Percentiles rank a stretch among this genome's conserved stretches.
Evolutionary conservation across 2,888 invertebrate genomes (phyloP).

Genomic region (Parnassius mnemosyne): DNA sequence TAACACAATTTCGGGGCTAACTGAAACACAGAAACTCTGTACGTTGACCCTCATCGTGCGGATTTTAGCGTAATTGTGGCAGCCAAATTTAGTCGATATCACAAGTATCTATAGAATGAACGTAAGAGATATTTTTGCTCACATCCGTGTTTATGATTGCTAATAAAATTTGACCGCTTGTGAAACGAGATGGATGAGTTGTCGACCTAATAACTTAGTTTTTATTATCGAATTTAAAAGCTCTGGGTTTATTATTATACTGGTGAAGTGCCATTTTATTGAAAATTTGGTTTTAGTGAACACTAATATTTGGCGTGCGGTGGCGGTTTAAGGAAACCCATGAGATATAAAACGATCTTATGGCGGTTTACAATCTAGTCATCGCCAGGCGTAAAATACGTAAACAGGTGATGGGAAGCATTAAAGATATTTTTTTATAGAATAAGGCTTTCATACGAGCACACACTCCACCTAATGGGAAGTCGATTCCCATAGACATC

Average conservation of each 20-base stretch:
- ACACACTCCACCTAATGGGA: too few species aligned
- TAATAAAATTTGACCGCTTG: slow-evolving; percentile 15
- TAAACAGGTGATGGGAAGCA: too few species aligned
- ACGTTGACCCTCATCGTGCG: slow-evolving; percentile 31
- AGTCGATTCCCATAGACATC: too few species aligned
- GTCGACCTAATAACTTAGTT: slow-evolving; percentile 24
- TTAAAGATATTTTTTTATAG: too few species aligned
- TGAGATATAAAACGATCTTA: too few species aligned
- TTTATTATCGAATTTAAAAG: slow-evolving; percentile 9
- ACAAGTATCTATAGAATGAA: not conserved
- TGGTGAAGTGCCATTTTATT: not conserved
- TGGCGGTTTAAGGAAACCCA: too few species aligned
- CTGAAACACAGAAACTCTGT: slow-evolving; percentile 35
- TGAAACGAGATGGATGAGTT: slow-evolving; percentile 9
- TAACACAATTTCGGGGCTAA: slow-evolving; percentile 44
- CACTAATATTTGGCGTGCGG: too few species aligned
- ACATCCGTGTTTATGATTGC: not conserved
- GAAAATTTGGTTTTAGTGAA: too few species aligned
- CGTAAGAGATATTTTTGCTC: slow-evolving; percentile 10
- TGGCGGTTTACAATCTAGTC: too few species aligned
- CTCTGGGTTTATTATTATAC: slow-evolving; percentile 2
- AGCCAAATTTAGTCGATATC: slow-evolving; percentile 23
- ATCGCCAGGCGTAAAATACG: too few species aligned
- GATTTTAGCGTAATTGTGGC: slow-evolving; percentile 3
- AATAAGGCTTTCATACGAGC: too few species aligned